Percentiles rank a stretch among this genome's conserved stretches.
Conservation (phyloP, 2,888 invertebrate species). For the Sturmia bella region DNA sequence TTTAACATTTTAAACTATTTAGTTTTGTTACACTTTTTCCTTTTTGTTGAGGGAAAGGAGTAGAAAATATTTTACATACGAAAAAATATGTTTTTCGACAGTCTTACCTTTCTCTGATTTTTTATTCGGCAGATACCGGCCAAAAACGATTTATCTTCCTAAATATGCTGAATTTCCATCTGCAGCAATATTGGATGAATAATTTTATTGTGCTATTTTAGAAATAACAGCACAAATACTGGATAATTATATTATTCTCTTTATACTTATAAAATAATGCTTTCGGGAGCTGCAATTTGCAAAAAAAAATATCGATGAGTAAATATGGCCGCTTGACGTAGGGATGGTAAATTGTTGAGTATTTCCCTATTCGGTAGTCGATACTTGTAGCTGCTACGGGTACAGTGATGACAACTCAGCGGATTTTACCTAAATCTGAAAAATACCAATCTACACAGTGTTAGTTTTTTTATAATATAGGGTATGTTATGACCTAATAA, state of each 20-base stretch:
- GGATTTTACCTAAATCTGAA: too few species aligned
- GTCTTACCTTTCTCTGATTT: constrained; percentile 58
- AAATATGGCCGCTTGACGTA: constrained; percentile 18
- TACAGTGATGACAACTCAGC: too few species aligned
- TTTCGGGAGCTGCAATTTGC: neutral
- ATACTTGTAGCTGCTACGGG: too few species aligned
- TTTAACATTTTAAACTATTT: constrained; percentile 55
- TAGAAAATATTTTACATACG: constrained; percentile 62
- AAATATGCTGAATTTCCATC: constrained; percentile 15
- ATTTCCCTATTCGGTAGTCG: neutral
- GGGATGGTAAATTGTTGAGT: neutral
- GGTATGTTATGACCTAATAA: too few species aligned
- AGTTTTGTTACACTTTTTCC: constrained; percentile 61
- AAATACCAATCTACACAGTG: too few species aligned
- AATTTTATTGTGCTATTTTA: neutral
- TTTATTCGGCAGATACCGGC: constrained; percentile 29
- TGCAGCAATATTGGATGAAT: neutral
- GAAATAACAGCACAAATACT: neutral
- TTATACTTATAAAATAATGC: neutral
- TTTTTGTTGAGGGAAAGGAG: constrained; percentile 64
- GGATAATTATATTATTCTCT: neutral
- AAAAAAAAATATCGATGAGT: neutral
- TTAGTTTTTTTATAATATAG: too few species aligned
- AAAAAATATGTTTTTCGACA: constrained; percentile 45
- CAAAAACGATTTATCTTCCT: constrained; percentile 34